These are phyloP conservation scores for Helicoverpa zea DNA, from an alignment of 1,140 invertebrate species.

Conservation along the genomic window DNA sequence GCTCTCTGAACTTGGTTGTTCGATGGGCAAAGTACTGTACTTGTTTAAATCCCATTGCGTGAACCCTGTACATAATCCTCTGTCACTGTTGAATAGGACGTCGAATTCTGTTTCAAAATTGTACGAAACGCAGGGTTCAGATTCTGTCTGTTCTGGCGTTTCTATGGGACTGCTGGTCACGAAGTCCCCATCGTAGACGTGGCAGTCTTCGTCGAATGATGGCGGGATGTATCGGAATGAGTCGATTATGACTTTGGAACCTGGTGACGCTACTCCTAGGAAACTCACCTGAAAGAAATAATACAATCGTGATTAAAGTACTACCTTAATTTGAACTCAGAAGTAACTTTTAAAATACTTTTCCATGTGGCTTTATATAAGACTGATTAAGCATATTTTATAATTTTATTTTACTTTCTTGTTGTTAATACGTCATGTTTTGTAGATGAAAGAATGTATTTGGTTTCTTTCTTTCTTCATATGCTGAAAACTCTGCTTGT, in stretches of 20 bases:
- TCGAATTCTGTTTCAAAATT: constrained; percentile 27
- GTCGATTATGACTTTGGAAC: constrained; percentile 35
- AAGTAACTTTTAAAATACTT: too few relatives aligned
- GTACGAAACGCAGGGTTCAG: constrained; percentile 4
- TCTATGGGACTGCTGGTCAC: neutral
- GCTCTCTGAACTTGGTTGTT: constrained; percentile 26
- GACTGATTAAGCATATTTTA: too few relatives aligned
- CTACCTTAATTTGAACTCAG: too few relatives aligned
- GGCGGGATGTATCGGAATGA: constrained; percentile 42
- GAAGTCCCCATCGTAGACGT: constrained; percentile 32
- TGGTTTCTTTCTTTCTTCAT: too few relatives aligned
- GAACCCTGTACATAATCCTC: constrained; percentile 25
- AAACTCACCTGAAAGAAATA: constrained; percentile 35
- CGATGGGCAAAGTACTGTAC: constrained; percentile 1
- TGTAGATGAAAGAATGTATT: too few relatives aligned
- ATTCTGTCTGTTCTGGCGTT: neutral
- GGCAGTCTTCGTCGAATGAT: constrained; percentile 17
- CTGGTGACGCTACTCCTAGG: constrained; percentile 16
- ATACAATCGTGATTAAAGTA: neutral
- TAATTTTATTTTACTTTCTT: neutral
- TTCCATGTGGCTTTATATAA: too few relatives aligned
- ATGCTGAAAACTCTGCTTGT: too few relatives aligned
- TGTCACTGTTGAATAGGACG: constrained; percentile 6
- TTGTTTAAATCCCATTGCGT: constrained; percentile 14
- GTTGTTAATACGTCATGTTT: too few relatives aligned